Evolutionary conservation across 2,888 invertebrate genomes (phyloP).

Genomic region (Seladonia tumulorum): DNA sequence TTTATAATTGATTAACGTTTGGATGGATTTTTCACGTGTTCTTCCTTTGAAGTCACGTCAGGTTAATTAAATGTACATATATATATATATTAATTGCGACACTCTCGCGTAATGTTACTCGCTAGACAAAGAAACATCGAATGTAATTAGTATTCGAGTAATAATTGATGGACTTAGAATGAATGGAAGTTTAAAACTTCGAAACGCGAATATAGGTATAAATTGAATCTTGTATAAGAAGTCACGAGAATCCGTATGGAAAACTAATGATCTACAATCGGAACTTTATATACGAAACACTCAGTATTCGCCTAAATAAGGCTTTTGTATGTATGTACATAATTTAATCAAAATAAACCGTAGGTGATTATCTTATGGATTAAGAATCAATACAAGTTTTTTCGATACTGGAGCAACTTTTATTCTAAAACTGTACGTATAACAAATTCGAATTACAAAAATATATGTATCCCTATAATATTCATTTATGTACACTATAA

Average conservation of each 20-base stretch:
- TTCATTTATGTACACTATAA: background rate
- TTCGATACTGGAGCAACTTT: background rate
- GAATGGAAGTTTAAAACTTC: slow-evolving; percentile 2
- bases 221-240: slow-evolving; percentile 10
- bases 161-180: background rate
- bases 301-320: slow-evolving; percentile 41
- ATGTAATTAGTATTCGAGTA: slow-evolving; percentile 6
- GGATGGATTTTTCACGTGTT: background rate
- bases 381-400: background rate
- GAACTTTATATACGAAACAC: slow-evolving; percentile 2
- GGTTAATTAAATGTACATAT: background rate
- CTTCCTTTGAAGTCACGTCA: background rate
- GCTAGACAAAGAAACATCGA: background rate
- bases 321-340: slow-evolving; percentile 38
- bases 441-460: slow-evolving; percentile 17
- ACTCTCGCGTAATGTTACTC: background rate
- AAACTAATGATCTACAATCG: background rate
- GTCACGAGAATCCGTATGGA: background rate
- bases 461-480: background rate
- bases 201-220: background rate
- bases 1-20: slow-evolving; percentile 4
- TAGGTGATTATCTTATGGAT: background rate
- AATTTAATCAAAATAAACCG: slow-evolving; percentile 21
- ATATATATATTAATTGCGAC: slow-evolving; percentile 17
- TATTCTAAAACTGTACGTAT: background rate